A percentile compares a stretch with the other conserved stretches of the same genome.
Conservation (phyloP, 1,140 invertebrate genomes). For the Paramacrobiotus metropolitanus region DNA sequence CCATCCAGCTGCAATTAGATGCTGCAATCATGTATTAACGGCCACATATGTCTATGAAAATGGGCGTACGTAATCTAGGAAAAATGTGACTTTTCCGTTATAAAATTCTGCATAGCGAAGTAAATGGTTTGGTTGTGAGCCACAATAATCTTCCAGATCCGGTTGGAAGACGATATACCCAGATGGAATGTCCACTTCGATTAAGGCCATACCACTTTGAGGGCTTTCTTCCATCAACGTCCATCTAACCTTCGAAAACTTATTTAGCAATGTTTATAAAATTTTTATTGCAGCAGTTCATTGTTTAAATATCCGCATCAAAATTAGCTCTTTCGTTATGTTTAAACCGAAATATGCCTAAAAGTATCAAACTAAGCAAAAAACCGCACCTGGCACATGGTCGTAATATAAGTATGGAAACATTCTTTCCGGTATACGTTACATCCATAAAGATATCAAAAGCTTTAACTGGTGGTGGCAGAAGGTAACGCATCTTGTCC, state of each 20-base stretch:
- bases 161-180: constrained; percentile 82
- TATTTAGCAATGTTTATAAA: no score
- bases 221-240: constrained; percentile 44
- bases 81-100: constrained; percentile 63
- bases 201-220: constrained; percentile 65
- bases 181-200: constrained; percentile 72
- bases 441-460: constrained; percentile 45
- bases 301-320: no score
- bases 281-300: no score
- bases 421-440: constrained; percentile 63
- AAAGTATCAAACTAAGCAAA: no score
- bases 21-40: constrained; percentile 4
- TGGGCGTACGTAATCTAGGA: constrained; percentile 62
- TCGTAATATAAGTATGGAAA: constrained; percentile 61
- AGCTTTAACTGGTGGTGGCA: constrained; percentile 47
- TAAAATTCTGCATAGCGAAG: constrained; percentile 58
- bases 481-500: constrained; percentile 59
- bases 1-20: constrained; percentile 43
- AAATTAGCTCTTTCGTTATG: no score
- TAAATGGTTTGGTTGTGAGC: constrained; percentile 40
- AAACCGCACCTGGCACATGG: constrained; percentile 46
- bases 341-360: no score
- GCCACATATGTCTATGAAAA: constrained; percentile 7
- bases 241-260: no score
- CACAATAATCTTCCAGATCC: constrained; percentile 55